Base-by-base conservation (phyloP, 2,797 vertebrate species). In the Melanotaenia parkinsoni region DNA sequence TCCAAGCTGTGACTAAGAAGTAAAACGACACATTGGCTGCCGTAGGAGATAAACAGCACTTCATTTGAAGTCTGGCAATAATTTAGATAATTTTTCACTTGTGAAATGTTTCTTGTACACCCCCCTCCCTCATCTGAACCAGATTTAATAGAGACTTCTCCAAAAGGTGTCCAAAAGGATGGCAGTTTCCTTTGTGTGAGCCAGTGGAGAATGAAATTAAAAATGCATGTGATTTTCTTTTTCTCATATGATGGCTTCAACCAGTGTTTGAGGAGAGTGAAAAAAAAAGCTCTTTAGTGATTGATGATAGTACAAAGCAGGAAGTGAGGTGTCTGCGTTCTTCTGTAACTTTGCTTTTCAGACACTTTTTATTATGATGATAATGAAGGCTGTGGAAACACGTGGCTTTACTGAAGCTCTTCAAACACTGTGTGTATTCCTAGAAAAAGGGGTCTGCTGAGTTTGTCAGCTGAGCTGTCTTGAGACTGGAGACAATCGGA, bases 171-270 rank as follows among this genome's bases (percentile, higher is more conserved):
- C 85, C 89, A 91, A 87, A 91, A 86, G 84, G 90, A 84, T 89
- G 91, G 86, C 87, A 86, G 84, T 76, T 90, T 88, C 81, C 80
- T 92, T 89, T 94, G 91, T 93, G 87, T 87, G 88, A 92, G 79
- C 87, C 93, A 93, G 85, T 88, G 92, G 89, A 93, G 92, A 95
- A 94, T 94, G 91, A 94, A 94, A 94, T 94, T 91, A 95, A 94
- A 93, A 92, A 93, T 93, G 92, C 91, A 91, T 84, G 88, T 77
- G 69, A 63, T 80, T 82, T 86, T 81, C 86, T 68, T 74, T 54
- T 56, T 56, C 80, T 70, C 77, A 68, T 73, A 82, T 45, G 76
- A 85, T 79, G 79, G 74, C 83, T 89, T 88, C 82, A 90, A 90
- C 86, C 79, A 74, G 37, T 82, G 77, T 88, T 86, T 83, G 79